Evolutionary conservation across 1,140 invertebrate species (phyloP), one percentile per base, ranked within the genome.

Genomic region (Philotrypesis tridentata): DNA sequence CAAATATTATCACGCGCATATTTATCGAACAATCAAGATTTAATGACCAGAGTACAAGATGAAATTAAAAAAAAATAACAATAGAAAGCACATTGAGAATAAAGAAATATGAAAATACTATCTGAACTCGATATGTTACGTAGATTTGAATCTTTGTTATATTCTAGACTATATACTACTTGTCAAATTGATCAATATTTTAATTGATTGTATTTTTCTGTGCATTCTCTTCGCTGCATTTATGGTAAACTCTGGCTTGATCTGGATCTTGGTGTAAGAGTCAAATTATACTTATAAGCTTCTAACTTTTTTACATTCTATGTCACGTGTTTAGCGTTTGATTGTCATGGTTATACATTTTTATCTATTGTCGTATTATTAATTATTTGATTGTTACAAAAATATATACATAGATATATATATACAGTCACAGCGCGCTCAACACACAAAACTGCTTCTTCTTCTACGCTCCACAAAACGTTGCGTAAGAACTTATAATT

Each of bases 241-340:
- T 71, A 23, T 91, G 90, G 91, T 91, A 91, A 89, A 90, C 90
- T 91, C 90, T 92, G 91, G 90, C 91, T 92, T 92, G 89, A 92
- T 91, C 90, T 92, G 91, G 91, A 92, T 87, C 88, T 89, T 92
- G 90, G 91, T 92, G 91, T 92, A 92, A 92, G 91, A 91, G 90
- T 92, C 88, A 90, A 83, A 91, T 87, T 87, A 90, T 90, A 91
- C 90, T 89, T 88, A 87, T 91, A 91, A 91, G 89, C 89, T 91
- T 91, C 87, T 84, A 86, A 87, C 88, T 86, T 89, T 88, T 86
- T 86, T 88, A 88, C 83, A 87, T 88, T 86, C 86, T 87, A 88
- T 88, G 86, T 86, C 82, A 89, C 84, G 85, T 86, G 73, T 78
- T 87, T 88, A 86, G 85, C 81, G n/a, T 84, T 87, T 87, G 2